A percentile compares a stretch with the other conserved stretches of the same genome.
Conservation (phyloP, 1,140 invertebrate genomes). For the Cotesia chilonis region DNA sequence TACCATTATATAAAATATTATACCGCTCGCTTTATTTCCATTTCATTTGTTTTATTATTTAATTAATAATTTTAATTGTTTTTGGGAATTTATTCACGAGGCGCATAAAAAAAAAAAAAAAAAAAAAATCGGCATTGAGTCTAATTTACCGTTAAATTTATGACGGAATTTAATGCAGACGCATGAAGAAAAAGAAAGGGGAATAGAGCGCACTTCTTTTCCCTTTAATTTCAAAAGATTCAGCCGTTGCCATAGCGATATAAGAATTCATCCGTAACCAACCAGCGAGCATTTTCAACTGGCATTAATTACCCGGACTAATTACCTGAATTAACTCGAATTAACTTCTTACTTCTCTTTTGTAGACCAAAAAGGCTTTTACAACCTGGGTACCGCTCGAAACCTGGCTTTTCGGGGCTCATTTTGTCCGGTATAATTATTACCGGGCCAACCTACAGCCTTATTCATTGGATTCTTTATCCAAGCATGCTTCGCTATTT, state of each 20-base stretch:
- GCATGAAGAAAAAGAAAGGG: conserved; percentile 18
- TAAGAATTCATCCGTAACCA: conserved; percentile 16
- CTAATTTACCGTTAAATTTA: conserved; percentile 22
- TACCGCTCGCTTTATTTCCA: background rate
- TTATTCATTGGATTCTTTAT: conserved; percentile 8
- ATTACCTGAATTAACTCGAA: conserved; percentile 36
- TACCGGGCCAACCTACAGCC: background rate
- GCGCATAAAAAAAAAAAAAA: background rate
- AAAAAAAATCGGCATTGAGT: conserved; percentile 2
- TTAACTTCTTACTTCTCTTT: conserved; percentile 31
- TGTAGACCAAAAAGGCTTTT: background rate
- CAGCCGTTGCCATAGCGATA: background rate
- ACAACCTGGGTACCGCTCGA: conserved; percentile 15
- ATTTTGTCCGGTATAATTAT: conserved; percentile 25
- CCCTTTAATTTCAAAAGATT: conserved; percentile 20
- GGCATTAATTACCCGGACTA: conserved; percentile 36
- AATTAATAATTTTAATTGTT: conserved; percentile 10
- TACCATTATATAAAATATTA: background rate
- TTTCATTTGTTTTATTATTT: background rate
- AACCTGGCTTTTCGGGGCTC: conserved; percentile 3
- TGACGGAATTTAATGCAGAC: conserved; percentile 23
- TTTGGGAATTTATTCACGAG: background rate
- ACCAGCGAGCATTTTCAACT: conserved; percentile 3
- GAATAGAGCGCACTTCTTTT: background rate
- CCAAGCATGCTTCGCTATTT: background rate